Percentiles rank a stretch among this genome's conserved stretches.
Evolutionary conservation across 2,797 vertebrate species (phyloP).

Genomic region (Nyctibius grandis): DNA sequence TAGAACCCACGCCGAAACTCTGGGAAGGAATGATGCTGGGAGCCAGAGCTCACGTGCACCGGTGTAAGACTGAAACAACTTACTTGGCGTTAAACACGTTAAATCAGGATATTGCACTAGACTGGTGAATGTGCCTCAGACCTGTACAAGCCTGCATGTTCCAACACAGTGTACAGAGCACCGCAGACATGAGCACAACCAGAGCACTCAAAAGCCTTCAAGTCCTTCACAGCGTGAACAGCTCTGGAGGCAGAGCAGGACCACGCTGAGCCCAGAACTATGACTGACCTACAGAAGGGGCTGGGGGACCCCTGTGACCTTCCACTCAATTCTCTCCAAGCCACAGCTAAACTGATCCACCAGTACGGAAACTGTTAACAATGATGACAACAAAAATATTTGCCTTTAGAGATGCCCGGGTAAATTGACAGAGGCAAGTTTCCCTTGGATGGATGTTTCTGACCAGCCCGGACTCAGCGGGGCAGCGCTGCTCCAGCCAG

Average conservation of each 20-base stretch:
- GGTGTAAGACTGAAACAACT: neutral
- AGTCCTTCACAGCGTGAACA: rapidly evolving
- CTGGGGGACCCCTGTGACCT: neutral
- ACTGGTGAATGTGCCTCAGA: rapidly evolving
- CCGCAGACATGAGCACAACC: neutral
- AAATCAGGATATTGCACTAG: neutral
- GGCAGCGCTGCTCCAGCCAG: neutral
- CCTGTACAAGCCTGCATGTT: neutral
- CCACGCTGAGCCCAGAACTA: neutral
- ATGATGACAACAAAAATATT: neutral
- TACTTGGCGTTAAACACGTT: neutral
- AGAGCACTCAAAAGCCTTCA: neutral
- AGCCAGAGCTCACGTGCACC: neutral
- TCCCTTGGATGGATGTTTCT: neutral
- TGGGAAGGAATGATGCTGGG: neutral
- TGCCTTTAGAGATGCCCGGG: neutral
- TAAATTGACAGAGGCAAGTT: neutral
- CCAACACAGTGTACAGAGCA: rapidly evolving
- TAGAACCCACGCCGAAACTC: neutral
- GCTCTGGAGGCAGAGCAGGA: neutral
- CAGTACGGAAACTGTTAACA: neutral
- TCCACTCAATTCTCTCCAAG: neutral
- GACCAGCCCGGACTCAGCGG: neutral
- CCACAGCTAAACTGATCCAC: neutral
- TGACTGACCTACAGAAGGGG: rapidly evolving